Conservation (phyloP, 2,113 vertebrate genomes). For the Lagopus leucura region DNA sequence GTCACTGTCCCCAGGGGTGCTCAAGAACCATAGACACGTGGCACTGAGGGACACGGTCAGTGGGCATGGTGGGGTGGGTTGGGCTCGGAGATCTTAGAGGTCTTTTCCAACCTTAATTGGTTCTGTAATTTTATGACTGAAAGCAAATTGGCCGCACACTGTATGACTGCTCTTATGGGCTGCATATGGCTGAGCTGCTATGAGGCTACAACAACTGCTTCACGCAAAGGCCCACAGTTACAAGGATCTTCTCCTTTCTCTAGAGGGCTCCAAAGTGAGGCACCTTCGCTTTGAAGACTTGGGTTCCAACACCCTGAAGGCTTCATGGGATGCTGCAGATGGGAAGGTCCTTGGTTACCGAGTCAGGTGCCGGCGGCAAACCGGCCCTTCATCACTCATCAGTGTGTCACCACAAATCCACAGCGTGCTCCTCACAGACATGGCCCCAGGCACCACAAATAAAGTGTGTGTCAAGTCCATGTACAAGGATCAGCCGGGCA, state of each 20-base stretch:
- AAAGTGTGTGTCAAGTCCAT: conserved; percentile 86
- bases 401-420: conserved; percentile 75
- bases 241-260: neutral
- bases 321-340: conserved; percentile 78
- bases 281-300: conserved; percentile 56
- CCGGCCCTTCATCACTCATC: conserved; percentile 53
- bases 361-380: conserved; percentile 81
- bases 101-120: too few species aligned
- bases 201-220: too few species aligned
- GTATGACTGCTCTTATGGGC: fast-evolving
- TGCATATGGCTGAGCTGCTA: neutral
- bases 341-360: conserved; percentile 83
- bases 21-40: too few species aligned
- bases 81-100: neutral
- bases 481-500: conserved; percentile 77
- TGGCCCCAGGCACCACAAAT: conserved; percentile 66
- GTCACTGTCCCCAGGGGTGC: too few species aligned
- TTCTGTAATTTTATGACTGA: neutral
- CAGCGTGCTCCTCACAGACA: conserved; percentile 78
- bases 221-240: fast-evolving
- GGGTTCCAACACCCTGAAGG: conserved; percentile 69
- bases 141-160: fast-evolving
- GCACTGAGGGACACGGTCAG: too few species aligned
- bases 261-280: conserved; percentile 58
- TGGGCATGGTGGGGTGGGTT: too few species aligned